phyloP scores from a whole-genome alignment of 2,113 vertebrate species.

The Asarcornis scutulata region DNA sequence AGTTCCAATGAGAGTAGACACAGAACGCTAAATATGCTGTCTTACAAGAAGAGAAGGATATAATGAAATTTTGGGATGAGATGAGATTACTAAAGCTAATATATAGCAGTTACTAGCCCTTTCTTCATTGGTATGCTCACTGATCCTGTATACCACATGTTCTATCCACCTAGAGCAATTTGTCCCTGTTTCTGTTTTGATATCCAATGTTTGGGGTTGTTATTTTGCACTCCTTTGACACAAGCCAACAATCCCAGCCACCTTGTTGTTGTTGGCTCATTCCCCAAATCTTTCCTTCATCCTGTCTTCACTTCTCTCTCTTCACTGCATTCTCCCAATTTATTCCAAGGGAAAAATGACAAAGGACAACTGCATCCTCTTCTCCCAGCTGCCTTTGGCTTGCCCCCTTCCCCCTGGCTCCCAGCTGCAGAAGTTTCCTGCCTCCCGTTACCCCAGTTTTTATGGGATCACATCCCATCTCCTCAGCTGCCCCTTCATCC shows the following conservation, averaged over 20 bases:
- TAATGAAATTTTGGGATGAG: background rate
- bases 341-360: background rate
- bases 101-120: background rate
- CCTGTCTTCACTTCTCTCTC: background rate
- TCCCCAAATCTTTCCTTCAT: background rate
- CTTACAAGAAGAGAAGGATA: background rate
- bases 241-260: background rate
- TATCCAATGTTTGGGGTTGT: background rate
- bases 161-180: background rate
- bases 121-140: background rate
- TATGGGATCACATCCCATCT: background rate
- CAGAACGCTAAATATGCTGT: background rate
- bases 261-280: background rate
- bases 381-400: background rate
- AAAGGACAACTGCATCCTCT: background rate
- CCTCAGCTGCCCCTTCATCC: background rate
- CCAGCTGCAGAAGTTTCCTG: background rate
- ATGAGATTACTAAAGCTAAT: background rate
- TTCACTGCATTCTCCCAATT: background rate
- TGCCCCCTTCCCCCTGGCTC: background rate
- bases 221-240: background rate
- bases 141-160: rapidly evolving
- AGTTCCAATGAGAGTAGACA: background rate
- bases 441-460: rapidly evolving
- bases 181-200: background rate